Evolutionary conservation across 1,140 invertebrate species (phyloP).

Genomic region (Parasteatoda tepidariorum): DNA sequence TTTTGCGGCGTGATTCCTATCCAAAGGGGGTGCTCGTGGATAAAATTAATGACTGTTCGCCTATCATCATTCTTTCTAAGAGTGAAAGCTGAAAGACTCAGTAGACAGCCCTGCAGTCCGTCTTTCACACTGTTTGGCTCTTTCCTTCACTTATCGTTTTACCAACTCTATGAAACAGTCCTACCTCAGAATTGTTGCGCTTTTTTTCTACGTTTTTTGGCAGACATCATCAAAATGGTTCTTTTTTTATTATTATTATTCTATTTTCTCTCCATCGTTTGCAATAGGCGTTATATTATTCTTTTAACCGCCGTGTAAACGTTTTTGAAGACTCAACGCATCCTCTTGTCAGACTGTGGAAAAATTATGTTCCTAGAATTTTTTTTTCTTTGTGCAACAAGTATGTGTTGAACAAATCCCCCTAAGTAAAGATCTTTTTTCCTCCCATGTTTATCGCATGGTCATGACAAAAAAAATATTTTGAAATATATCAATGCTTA

Average conservation of each 20-base stretch:
- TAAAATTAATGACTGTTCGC: constrained; percentile 54
- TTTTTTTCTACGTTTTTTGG: too few species aligned
- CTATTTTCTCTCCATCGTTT: not conserved
- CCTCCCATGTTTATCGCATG: too few species aligned
- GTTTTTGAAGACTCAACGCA: too few species aligned
- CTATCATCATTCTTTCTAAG: constrained; percentile 49
- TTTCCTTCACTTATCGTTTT: not conserved
- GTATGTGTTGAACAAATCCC: too few species aligned
- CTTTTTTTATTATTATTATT: too few species aligned
- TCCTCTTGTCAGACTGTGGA: too few species aligned
- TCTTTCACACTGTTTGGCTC: constrained; percentile 1
- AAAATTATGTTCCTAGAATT: too few species aligned
- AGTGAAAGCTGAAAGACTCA: constrained; percentile 53
- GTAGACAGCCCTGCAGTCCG: constrained; percentile 5
- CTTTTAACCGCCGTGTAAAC: too few species aligned
- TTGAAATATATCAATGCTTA: too few species aligned
- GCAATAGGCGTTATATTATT: not conserved
- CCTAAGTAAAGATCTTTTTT: too few species aligned
- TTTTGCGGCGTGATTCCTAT: constrained; percentile 31
- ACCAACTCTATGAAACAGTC: not conserved
- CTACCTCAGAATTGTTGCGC: not conserved
- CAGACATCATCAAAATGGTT: not conserved
- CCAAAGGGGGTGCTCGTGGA: constrained; percentile 3
- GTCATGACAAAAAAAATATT: too few species aligned
- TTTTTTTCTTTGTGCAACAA: too few species aligned